phyloP scores from a whole-genome alignment of 2,113 vertebrate genomes.

The Sitta europaea region DNA sequence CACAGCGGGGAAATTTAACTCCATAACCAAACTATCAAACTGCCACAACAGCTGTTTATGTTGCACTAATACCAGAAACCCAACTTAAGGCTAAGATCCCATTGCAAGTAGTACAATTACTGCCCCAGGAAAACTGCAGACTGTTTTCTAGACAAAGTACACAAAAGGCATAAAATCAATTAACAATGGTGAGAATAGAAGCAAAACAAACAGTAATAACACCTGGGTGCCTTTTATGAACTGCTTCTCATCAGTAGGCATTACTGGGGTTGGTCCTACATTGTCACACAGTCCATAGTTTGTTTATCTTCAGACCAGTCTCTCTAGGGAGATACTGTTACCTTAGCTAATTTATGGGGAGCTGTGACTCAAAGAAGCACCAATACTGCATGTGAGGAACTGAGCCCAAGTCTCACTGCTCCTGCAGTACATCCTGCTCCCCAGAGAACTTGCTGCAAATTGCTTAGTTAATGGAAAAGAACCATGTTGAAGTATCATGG shows the following conservation, averaged over 20 bases:
- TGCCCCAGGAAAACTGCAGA: background rate
- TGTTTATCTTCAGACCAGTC: background rate
- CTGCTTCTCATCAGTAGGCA: background rate
- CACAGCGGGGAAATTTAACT: background rate
- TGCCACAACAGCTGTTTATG: conserved; percentile 2
- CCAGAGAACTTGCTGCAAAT: background rate
- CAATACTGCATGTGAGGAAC: background rate
- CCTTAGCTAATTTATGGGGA: background rate
- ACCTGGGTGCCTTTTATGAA: background rate
- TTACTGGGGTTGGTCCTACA: background rate
- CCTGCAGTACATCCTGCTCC: background rate
- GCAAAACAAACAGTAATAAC: background rate
- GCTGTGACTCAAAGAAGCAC: background rate
- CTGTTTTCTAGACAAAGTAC: background rate
- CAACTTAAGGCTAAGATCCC: conserved; percentile 1
- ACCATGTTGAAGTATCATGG: background rate
- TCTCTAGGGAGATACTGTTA: background rate
- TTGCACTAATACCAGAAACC: background rate
- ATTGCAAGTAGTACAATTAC: background rate
- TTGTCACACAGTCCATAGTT: background rate
- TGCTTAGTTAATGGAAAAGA: background rate
- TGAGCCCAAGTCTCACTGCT: background rate
- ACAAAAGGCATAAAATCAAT: background rate
- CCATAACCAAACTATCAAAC: conserved; percentile 30
- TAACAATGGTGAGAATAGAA: background rate